A percentile compares a stretch with the other conserved stretches of the same genome.
Evolutionary conservation across 2,888 invertebrate genomes (phyloP).

Genomic region (Tipula confusa): DNA sequence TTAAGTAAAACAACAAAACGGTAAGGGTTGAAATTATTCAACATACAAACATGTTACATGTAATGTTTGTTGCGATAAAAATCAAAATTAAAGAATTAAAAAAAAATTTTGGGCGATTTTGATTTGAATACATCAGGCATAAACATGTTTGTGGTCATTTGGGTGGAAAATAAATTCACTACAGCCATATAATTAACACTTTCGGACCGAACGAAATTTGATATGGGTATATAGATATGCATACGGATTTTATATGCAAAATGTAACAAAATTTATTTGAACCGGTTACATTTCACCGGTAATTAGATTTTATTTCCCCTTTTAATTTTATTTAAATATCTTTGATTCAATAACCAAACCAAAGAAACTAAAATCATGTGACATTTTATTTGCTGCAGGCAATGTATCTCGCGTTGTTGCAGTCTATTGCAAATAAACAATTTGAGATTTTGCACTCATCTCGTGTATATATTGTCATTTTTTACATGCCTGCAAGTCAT

Average conservation of each 20-base stretch:
- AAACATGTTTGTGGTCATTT: conserved; percentile 25
- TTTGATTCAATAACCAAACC: neutral
- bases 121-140: neutral
- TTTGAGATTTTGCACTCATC: neutral
- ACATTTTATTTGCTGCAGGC: neutral
- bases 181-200: neutral
- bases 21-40: conserved; percentile 8
- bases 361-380: neutral
- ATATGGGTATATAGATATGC: neutral
- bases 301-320: neutral
- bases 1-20: conserved; percentile 20
- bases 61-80: neutral
- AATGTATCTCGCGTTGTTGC: neutral
- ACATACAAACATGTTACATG: neutral
- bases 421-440: neutral
- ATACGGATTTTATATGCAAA: neutral
- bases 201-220: neutral
- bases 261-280: neutral
- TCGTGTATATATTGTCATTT: neutral
- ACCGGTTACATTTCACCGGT: neutral
- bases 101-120: neutral
- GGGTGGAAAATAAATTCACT: neutral
- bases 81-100: neutral
- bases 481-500: neutral
- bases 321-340: neutral